Conservation (phyloP, 2,113 vertebrate species). For the Kobus ellipsiprymnus region DNA sequence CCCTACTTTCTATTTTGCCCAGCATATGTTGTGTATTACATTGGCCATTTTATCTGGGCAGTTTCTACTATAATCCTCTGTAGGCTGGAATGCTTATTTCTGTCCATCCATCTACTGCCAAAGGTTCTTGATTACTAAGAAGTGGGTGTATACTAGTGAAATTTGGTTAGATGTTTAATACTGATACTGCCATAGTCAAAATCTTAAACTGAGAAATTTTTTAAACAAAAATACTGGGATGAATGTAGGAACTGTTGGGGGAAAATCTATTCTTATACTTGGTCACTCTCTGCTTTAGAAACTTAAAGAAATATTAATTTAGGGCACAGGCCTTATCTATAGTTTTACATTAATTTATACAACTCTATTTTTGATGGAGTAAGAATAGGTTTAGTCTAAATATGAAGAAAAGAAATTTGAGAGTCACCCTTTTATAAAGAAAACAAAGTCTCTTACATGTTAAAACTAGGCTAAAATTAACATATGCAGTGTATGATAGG, state of each 20-base stretch:
- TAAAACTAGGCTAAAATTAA: neutral
- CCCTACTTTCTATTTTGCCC: neutral
- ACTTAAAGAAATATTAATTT: neutral
- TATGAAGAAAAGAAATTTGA: constrained; percentile 3
- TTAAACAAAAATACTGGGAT: neutral
- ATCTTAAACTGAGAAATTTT: neutral
- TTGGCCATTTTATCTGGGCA: neutral
- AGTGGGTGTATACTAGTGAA: neutral
- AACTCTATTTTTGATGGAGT: neutral
- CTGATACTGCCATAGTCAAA: neutral
- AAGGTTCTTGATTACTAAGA: neutral
- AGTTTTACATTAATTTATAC: neutral
- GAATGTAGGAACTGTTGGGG: neutral
- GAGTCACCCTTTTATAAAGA: neutral
- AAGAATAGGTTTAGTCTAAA: neutral
- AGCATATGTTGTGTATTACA: neutral
- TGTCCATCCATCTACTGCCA: neutral
- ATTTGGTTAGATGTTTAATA: neutral
- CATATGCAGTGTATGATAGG: neutral
- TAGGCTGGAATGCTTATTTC: neutral
- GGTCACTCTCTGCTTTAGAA: neutral
- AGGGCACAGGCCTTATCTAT: neutral
- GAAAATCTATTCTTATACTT: neutral
- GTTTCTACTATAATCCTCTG: neutral
- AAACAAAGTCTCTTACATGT: neutral